Conservation (phyloP, 2,797 vertebrate genomes). For the Scomberomorus guttatus region DNA sequence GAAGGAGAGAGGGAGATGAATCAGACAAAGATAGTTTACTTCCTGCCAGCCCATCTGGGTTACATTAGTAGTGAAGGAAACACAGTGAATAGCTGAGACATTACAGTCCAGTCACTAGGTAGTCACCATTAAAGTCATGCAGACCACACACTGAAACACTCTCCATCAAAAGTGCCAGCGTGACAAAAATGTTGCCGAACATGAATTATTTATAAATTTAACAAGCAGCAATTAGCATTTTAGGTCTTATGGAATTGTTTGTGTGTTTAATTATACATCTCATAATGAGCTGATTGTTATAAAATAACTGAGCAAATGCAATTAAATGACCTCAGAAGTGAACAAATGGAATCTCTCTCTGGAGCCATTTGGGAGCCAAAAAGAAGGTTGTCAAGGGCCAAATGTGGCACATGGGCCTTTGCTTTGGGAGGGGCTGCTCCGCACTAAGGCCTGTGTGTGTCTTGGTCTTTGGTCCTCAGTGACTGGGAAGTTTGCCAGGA, state of each 20-base stretch:
- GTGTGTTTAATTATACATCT: constrained; percentile 11
- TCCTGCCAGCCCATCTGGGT: constrained; percentile 83
- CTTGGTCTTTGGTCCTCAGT: constrained; percentile 34
- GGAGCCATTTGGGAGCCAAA: constrained; percentile 38
- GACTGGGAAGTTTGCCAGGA: constrained; percentile 41
- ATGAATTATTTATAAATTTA: constrained; percentile 5
- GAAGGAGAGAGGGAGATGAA: constrained; percentile 60
- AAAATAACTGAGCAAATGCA: constrained; percentile 30
- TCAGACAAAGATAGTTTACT: constrained; percentile 68
- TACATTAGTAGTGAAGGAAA: constrained; percentile 78
- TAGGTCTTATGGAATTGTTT: neutral
- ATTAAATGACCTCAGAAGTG: constrained; percentile 50
- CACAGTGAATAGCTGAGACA: constrained; percentile 78
- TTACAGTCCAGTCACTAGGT: constrained; percentile 76
- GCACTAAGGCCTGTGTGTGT: constrained; percentile 18
- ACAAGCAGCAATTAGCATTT: constrained; percentile 20
- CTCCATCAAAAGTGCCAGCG: constrained; percentile 22
- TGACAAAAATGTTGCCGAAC: neutral
- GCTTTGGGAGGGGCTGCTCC: constrained; percentile 31
- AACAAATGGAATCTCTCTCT: constrained; percentile 56
- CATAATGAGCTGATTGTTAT: constrained; percentile 18
- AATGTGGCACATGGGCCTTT: constrained; percentile 48
- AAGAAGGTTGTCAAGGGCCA: constrained; percentile 30
- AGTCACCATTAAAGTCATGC: constrained; percentile 63
- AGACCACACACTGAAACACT: constrained; percentile 64